A percentile compares a stretch with the other conserved stretches of the same genome.
Evolutionary conservation across 2,797 vertebrate species (phyloP).

Genomic region (Alectoris magna): DNA sequence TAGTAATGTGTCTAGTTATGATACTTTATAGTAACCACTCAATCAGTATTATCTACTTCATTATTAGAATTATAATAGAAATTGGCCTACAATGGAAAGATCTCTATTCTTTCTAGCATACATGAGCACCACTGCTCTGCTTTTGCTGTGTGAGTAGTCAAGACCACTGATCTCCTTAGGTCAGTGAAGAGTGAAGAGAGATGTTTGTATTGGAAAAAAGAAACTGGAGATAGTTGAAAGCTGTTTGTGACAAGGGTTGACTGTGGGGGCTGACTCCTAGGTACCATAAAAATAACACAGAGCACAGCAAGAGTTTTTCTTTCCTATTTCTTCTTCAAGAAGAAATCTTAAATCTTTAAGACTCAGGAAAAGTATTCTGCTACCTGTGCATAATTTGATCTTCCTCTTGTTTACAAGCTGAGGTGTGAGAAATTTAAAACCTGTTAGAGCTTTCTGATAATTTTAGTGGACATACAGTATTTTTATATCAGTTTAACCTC

Average conservation of each 20-base stretch:
- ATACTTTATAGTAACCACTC: constrained; percentile 48
- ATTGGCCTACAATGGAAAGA: background rate
- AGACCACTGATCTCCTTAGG: background rate
- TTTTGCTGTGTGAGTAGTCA: background rate
- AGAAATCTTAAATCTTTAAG: background rate
- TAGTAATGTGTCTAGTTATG: constrained; percentile 35
- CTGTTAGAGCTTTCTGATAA: background rate
- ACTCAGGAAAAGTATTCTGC: background rate
- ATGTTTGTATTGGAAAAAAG: background rate
- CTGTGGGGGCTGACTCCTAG: background rate
- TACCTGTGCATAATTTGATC: background rate
- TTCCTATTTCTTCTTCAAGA: background rate
- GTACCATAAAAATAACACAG: background rate
- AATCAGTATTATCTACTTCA: background rate
- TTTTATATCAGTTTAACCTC: background rate
- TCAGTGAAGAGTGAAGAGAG: background rate
- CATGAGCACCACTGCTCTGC: background rate
- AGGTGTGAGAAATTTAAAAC: background rate
- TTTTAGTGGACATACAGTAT: background rate
- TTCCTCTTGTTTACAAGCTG: background rate
- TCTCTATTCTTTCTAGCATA: background rate
- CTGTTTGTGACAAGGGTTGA: background rate
- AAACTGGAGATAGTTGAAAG: background rate
- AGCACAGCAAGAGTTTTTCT: background rate
- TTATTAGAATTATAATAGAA: background rate